Conservation (phyloP, 2,113 vertebrate species). For the Redunca redunca region DNA sequence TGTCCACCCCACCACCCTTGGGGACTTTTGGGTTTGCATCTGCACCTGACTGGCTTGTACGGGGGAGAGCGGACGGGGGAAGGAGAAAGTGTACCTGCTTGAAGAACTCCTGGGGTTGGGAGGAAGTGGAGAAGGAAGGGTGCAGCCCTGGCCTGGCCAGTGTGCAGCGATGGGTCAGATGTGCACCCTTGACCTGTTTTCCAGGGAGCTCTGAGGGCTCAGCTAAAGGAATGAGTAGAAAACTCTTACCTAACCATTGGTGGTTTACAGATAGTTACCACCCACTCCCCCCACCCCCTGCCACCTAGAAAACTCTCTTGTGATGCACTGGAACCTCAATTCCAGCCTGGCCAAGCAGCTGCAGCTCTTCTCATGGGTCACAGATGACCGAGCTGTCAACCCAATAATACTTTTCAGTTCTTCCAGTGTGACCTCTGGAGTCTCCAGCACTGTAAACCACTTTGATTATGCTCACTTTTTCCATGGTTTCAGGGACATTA, state of each 20-base stretch:
- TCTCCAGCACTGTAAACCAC: background rate
- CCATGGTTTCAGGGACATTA: background rate
- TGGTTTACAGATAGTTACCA: background rate
- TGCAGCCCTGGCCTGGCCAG: background rate
- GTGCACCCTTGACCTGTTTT: background rate
- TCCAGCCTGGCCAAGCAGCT: background rate
- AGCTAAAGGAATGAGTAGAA: background rate
- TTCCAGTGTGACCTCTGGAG: background rate
- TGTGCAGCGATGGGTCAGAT: background rate
- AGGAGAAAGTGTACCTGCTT: background rate
- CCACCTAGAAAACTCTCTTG: background rate
- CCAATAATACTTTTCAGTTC: background rate
- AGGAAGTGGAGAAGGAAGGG: background rate
- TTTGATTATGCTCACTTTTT: background rate
- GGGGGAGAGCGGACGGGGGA: accelerated
- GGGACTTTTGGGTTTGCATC: background rate
- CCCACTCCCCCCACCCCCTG: background rate
- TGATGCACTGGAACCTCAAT: background rate
- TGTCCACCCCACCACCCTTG: background rate
- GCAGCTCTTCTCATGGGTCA: background rate
- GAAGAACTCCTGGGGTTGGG: background rate
- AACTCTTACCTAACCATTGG: background rate
- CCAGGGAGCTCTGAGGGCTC: background rate
- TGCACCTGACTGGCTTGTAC: background rate
- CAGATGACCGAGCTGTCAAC: background rate